A percentile compares a stretch with the other conserved stretches of the same genome.
These are phyloP conservation scores for Chelidonichthys spinosus DNA, from an alignment of 2,797 vertebrate species.

Conservation along the genomic window DNA sequence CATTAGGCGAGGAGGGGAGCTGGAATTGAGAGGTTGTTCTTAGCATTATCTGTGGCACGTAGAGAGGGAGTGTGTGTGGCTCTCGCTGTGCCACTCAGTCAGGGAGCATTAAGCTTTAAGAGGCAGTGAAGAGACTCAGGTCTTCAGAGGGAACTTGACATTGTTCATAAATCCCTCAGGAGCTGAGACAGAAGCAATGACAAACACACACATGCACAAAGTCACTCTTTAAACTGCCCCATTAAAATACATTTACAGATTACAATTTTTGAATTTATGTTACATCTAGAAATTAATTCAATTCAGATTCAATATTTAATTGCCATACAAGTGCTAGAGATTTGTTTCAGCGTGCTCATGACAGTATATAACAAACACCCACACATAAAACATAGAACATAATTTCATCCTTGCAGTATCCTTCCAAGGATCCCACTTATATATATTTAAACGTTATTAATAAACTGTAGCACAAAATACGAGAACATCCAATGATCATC, in stretches of 20 bases:
- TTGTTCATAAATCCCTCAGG: conserved; percentile 80
- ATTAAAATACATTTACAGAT: conserved; percentile 47
- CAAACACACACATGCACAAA: conserved; percentile 26
- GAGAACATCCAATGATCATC: not conserved
- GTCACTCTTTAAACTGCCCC: conserved; percentile 30
- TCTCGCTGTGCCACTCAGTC: conserved; percentile 82
- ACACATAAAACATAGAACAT: no score
- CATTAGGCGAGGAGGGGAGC: conserved; percentile 74
- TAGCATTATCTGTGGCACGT: conserved; percentile 80
- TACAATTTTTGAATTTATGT: conserved; percentile 25
- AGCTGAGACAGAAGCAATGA: conserved; percentile 65
- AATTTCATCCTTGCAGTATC: no score
- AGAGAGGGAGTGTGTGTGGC: conserved; percentile 71
- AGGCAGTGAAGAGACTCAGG: conserved; percentile 83
- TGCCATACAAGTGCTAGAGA: no score
- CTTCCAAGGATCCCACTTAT: no score
- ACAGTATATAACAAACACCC: no score
- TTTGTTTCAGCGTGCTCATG: no score
- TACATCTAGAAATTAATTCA: conserved; percentile 23
- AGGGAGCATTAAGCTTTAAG: conserved; percentile 83
- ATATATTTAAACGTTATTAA: conserved; percentile 5
- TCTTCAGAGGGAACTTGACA: conserved; percentile 83
- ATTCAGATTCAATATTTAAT: no score
- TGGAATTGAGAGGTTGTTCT: conserved; percentile 83
- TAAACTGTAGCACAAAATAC: not conserved